phyloP scores from a whole-genome alignment of 2,113 vertebrate genomes.

The Hemibagrus wyckioides region DNA sequence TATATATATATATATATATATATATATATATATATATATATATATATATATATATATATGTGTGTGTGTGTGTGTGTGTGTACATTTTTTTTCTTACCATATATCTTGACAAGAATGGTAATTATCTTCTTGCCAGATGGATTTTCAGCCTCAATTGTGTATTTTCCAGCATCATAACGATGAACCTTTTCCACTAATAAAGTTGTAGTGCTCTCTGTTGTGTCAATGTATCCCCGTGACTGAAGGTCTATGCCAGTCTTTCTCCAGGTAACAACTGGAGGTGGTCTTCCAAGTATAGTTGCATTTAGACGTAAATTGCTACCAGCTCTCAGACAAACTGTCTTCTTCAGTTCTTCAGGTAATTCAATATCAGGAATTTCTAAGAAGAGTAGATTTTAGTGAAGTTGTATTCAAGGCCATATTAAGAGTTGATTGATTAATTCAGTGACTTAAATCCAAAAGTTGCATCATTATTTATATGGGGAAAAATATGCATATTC shows the following conservation, averaged over 20 bases:
- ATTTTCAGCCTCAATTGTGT: constrained; percentile 93
- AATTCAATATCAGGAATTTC: constrained; percentile 96
- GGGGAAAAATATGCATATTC: not conserved
- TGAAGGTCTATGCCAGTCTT: constrained; percentile 89
- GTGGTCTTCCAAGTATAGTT: constrained; percentile 84
- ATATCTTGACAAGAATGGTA: constrained; percentile 92
- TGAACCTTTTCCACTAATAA: constrained; percentile 92
- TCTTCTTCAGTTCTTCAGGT: constrained; percentile 93
- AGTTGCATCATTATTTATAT: not conserved
- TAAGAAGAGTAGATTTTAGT: constrained; percentile 56
- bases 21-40: not conserved
- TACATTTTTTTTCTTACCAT: constrained; percentile 77
- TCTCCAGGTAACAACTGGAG: constrained; percentile 88
- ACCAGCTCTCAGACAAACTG: constrained; percentile 88
- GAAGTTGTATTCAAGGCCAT: not conserved
- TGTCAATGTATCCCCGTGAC: constrained; percentile 89
- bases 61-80: too few species aligned
- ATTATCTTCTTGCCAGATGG: constrained; percentile 94
- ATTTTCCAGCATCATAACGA: constrained; percentile 96
- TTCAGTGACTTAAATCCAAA: not conserved
- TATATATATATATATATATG: not conserved
- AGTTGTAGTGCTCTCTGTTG: constrained; percentile 86
- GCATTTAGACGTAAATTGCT: constrained; percentile 88
- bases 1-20: not conserved
- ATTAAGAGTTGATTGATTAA: not conserved